Evolutionary conservation across 2,797 vertebrate genomes (phyloP).

Genomic region (Sylvilagus floridanus): DNA sequence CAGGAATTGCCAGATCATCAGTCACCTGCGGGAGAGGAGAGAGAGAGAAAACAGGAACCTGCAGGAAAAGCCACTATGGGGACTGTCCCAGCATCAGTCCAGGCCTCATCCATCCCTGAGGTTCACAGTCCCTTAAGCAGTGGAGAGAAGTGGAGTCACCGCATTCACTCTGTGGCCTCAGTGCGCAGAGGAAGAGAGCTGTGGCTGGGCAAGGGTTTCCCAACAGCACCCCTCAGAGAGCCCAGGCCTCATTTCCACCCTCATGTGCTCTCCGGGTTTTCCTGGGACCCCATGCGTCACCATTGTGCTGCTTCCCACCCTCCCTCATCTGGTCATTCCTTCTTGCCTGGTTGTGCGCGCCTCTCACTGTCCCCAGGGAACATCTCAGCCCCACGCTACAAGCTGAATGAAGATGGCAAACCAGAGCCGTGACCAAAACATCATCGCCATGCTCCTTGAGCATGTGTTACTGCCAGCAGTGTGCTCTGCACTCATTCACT

Average conservation of each 20-base stretch:
- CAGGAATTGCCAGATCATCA: neutral
- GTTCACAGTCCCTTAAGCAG: neutral
- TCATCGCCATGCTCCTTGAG: conserved; percentile 83
- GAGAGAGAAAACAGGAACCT: neutral
- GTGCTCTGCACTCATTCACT: conserved; percentile 84
- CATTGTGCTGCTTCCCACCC: neutral
- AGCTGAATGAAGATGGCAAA: conserved; percentile 74
- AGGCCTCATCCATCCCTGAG: neutral
- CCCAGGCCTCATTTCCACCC: neutral
- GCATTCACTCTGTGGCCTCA: rapidly evolving
- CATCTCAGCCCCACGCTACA: neutral
- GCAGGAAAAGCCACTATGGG: neutral
- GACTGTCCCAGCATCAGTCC: too few relatives aligned
- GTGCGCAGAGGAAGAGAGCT: neutral
- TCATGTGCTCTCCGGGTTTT: neutral
- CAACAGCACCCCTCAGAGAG: neutral
- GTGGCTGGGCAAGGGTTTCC: neutral
- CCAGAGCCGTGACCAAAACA: conserved; percentile 20
- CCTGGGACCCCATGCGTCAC: neutral
- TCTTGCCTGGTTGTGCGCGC: neutral
- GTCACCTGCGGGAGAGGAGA: neutral
- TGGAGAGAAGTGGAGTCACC: neutral
- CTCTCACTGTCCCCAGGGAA: neutral
- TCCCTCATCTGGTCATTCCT: neutral
- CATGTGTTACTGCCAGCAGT: conserved; percentile 82